These are phyloP conservation scores for Metopolophium dirhodum DNA, from an alignment of 1,140 invertebrate species.

Conservation along the genomic window DNA sequence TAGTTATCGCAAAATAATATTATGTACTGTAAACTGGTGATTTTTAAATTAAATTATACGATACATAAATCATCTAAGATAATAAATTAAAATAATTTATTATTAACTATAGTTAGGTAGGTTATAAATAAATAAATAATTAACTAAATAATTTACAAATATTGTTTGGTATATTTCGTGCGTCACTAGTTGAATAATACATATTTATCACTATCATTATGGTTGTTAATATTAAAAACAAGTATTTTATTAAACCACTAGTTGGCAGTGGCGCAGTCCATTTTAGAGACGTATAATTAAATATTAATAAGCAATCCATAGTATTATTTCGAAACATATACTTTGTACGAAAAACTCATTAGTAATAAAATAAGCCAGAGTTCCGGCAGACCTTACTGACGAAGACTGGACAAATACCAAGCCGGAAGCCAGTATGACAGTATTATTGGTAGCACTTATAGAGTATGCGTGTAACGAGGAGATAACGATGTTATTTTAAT, in stretches of 20 bases:
- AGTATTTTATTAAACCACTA: background rate
- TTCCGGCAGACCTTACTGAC: background rate
- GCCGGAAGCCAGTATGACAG: background rate
- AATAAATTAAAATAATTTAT: background rate
- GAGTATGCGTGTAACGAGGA: background rate
- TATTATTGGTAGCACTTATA: too few species aligned
- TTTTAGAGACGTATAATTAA: background rate
- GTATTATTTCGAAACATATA: background rate
- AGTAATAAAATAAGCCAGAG: too few species aligned
- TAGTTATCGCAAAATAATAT: background rate
- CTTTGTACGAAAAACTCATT: background rate
- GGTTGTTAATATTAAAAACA: background rate
- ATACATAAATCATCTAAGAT: background rate
- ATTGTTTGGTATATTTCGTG: background rate
- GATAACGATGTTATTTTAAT: background rate
- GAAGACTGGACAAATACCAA: background rate
- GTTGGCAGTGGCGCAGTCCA: background rate
- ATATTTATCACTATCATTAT: background rate
- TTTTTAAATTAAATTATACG: background rate
- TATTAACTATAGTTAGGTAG: background rate
- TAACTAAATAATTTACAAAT: too few species aligned
- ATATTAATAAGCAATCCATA: background rate
- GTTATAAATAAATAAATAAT: too few species aligned
- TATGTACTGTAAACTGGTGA: background rate
- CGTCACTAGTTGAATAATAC: background rate